A percentile compares a stretch with the other conserved stretches of the same genome.
Conservation (phyloP, 2,113 vertebrate species). For the Cavia aperea region DNA sequence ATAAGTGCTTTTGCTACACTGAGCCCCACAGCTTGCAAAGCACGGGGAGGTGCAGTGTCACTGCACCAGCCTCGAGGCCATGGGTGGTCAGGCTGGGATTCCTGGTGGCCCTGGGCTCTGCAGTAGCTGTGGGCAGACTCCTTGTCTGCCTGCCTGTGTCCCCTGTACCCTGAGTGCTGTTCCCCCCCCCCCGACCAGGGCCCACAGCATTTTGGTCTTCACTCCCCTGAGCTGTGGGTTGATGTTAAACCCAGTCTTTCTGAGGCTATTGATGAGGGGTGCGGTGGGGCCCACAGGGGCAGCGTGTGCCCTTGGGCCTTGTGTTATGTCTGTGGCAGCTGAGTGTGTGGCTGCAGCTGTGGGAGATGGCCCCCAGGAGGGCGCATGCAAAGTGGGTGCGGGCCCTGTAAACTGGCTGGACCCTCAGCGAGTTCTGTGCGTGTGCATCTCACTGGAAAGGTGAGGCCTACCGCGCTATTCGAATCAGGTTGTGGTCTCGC, state of each 20-base stretch:
- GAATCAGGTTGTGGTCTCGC: no score
- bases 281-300: not conserved
- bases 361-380: not conserved
- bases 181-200: not conserved
- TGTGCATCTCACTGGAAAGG: not conserved
- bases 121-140: not conserved
- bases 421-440: not conserved
- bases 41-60: not conserved
- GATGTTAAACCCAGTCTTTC: not conserved
- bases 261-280: not conserved
- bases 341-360: not conserved
- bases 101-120: not conserved
- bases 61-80: fast-evolving
- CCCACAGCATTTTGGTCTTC: not conserved
- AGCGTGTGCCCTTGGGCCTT: not conserved
- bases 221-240: not conserved
- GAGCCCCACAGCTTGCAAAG: not conserved
- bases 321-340: not conserved
- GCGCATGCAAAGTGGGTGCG: not conserved
- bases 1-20: no score
- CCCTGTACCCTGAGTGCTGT: not conserved
- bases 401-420: not conserved
- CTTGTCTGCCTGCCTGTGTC: not conserved
- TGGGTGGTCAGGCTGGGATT: not conserved
- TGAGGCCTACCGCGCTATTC: not conserved